Evolutionary conservation across 2,113 vertebrate genomes (phyloP).

Genomic region (Cacatua alba): DNA sequence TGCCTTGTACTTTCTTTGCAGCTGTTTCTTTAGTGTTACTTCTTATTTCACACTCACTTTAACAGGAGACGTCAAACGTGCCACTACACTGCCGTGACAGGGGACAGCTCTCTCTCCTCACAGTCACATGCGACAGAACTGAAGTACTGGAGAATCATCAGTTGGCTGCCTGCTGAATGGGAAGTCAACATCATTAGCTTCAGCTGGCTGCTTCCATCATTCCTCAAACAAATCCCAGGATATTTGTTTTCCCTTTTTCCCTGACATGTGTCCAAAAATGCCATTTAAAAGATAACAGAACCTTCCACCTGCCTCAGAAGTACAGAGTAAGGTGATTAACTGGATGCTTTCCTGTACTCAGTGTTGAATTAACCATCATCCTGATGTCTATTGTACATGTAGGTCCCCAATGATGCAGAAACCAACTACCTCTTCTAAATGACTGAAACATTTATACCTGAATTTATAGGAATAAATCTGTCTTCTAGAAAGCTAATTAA

Average conservation of each 20-base stretch:
- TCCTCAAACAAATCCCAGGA: neutral
- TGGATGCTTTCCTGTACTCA: fast-evolving
- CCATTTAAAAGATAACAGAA: neutral
- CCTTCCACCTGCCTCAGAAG: neutral
- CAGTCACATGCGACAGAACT: fast-evolving
- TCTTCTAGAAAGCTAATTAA: neutral
- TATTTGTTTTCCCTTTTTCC: neutral
- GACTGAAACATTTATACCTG: neutral
- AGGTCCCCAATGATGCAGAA: neutral
- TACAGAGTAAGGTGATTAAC: neutral
- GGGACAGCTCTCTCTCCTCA: neutral
- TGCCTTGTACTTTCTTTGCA: neutral
- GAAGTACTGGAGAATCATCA: neutral
- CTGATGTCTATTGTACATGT: fast-evolving
- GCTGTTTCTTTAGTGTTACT: neutral
- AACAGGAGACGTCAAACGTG: neutral
- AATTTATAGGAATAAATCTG: neutral
- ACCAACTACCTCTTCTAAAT: neutral
- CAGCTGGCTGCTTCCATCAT: neutral
- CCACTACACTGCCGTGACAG: fast-evolving
- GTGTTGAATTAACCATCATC: neutral
- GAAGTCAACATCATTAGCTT: neutral
- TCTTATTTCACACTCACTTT: neutral
- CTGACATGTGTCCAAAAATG: neutral
- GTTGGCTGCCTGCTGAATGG: neutral